Evolutionary conservation across 2,113 vertebrate genomes (phyloP).

Genomic region (Actenoides lindsayi): DNA sequence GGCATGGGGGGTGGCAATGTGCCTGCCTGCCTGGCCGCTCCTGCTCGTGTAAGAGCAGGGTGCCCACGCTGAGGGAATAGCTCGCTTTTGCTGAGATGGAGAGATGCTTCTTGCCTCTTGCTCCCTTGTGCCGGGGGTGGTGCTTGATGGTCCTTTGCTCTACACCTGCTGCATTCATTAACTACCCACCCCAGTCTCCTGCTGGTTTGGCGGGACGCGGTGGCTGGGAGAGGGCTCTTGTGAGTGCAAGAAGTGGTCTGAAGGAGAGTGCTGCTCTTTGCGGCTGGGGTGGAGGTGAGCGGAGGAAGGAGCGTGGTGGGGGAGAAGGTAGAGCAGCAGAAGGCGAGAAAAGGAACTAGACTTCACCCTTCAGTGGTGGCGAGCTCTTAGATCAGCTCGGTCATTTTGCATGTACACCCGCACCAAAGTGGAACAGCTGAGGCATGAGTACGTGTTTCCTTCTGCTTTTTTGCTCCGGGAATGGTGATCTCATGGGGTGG

Average conservation of each 20-base stretch:
- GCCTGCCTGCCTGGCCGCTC: background rate
- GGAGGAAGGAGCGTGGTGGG: background rate
- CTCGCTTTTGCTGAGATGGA: background rate
- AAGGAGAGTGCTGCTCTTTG: background rate
- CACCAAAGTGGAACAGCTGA: background rate
- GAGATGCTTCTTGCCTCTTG: background rate
- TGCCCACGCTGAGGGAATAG: fast-evolving
- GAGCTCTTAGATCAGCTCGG: background rate
- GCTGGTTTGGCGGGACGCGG: fast-evolving
- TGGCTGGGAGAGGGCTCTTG: background rate
- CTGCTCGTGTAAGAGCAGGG: fast-evolving
- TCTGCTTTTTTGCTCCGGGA: background rate
- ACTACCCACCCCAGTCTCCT: background rate
- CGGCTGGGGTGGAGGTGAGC: background rate
- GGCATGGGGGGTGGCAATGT: fast-evolving
- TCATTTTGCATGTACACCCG: background rate
- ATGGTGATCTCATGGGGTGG: background rate
- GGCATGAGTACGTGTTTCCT: background rate
- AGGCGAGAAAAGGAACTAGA: background rate
- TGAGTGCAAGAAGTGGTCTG: background rate
- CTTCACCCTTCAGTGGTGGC: fast-evolving
- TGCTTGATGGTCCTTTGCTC: fast-evolving
- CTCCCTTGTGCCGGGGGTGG: background rate
- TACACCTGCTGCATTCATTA: background rate
- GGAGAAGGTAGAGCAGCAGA: background rate